A percentile compares a stretch with the other conserved stretches of the same genome.
Evolutionary conservation across 1,140 invertebrate species (phyloP).

Genomic region (Telenomus remus): DNA sequence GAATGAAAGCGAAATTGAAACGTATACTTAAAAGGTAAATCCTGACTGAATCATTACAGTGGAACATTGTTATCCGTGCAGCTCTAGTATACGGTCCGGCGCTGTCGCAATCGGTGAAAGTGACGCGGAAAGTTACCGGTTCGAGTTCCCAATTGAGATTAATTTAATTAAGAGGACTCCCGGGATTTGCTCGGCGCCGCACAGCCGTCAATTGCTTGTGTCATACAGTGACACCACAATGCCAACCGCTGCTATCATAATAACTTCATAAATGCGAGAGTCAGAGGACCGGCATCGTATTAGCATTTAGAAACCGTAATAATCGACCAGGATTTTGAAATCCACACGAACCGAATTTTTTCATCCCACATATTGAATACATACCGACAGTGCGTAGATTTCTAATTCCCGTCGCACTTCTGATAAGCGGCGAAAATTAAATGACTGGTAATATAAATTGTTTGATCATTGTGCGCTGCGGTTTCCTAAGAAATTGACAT

Average conservation of each 20-base stretch:
- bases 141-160: constrained; percentile 67
- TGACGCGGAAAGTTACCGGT: constrained; percentile 59
- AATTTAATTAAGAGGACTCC: constrained; percentile 68
- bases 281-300: constrained; percentile 6
- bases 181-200: constrained; percentile 27
- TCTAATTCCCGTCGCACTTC: constrained; percentile 34
- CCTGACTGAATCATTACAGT: constrained; percentile 36
- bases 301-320: constrained; percentile 31
- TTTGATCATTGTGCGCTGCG: constrained; percentile 23
- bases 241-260: constrained; percentile 30
- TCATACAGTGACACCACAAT: constrained; percentile 40
- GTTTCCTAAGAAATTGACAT: constrained; percentile 36
- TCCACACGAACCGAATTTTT: constrained; percentile 12
- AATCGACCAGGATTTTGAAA: constrained; percentile 35
- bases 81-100: constrained; percentile 59
- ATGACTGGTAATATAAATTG: constrained; percentile 31
- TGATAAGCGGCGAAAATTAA: constrained; percentile 53
- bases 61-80: constrained; percentile 66
- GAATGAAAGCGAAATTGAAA: too few species aligned
- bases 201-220: constrained; percentile 24
- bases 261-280: constrained; percentile 38
- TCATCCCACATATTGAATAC: not conserved
- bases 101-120: constrained; percentile 70
- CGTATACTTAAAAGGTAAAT: not conserved
- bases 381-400: constrained; percentile 3